Evolutionary conservation across 2,888 invertebrate species (phyloP).

Genomic region (Lasioglossum lativentre): DNA sequence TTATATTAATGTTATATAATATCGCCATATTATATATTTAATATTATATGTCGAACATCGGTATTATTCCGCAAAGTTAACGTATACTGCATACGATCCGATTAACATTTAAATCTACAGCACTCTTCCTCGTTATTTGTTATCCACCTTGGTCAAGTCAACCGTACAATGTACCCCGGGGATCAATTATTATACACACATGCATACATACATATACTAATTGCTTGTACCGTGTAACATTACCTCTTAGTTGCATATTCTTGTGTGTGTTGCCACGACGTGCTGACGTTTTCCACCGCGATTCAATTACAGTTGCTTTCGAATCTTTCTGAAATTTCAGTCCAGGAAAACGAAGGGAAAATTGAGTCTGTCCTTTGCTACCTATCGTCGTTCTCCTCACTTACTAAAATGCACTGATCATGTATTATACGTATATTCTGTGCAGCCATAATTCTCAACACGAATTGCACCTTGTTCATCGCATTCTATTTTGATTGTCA

Average conservation of each 20-base stretch:
- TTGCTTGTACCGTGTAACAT: background rate
- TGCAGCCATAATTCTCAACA: constrained; percentile 24
- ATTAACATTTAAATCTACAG: background rate
- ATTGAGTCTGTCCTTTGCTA: constrained; percentile 6
- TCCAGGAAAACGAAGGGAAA: background rate
- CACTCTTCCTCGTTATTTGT: background rate
- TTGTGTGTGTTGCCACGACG: background rate
- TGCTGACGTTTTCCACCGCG: constrained; percentile 46
- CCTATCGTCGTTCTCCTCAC: constrained; percentile 3
- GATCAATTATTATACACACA: background rate
- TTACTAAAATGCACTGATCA: constrained; percentile 35
- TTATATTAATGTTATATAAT: constrained; percentile 7
- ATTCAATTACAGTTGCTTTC: background rate
- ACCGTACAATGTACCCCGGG: background rate
- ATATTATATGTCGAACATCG: constrained; percentile 41
- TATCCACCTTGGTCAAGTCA: background rate
- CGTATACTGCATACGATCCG: background rate
- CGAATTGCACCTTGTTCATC: constrained; percentile 36
- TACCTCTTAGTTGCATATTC: background rate
- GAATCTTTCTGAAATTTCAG: background rate
- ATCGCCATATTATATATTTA: background rate
- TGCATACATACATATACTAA: background rate
- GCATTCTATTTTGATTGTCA: constrained; percentile 13
- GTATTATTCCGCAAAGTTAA: constrained; percentile 20
- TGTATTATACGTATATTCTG: constrained; percentile 16